Evolutionary conservation across 2,797 vertebrate genomes (phyloP).

Genomic region (Clamator glandarius): DNA sequence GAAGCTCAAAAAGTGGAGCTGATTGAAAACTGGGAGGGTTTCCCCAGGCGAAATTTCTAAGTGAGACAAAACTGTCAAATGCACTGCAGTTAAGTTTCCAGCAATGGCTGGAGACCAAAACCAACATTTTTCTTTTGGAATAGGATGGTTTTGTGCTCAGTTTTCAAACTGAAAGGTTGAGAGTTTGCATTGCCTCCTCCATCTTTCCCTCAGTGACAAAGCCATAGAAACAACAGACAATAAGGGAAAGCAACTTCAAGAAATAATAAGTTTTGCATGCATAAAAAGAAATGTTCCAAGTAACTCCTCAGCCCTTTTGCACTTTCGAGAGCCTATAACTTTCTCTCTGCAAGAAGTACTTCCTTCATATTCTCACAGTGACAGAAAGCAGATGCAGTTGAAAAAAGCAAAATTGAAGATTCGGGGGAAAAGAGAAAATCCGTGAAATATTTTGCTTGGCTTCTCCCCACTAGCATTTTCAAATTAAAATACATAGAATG

Average conservation of each 20-base stretch:
- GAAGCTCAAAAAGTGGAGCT: not conserved
- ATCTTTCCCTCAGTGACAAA: not conserved
- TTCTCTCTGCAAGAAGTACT: not conserved
- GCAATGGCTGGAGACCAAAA: slow-evolving; percentile 2
- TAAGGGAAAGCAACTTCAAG: not conserved
- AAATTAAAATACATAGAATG: not conserved
- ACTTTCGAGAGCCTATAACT: not conserved
- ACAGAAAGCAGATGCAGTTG: not conserved
- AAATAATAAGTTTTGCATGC: not conserved
- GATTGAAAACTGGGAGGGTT: slow-evolving; percentile 8
- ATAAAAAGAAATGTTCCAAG: not conserved
- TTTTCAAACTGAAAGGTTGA: not conserved
- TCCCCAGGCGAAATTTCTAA: slow-evolving; percentile 17
- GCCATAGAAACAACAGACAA: not conserved
- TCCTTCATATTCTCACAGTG: not conserved
- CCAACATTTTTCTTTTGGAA: not conserved
- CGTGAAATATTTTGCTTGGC: not conserved
- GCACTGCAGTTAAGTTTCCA: not conserved
- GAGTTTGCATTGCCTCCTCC: not conserved
- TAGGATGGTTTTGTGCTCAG: not conserved
- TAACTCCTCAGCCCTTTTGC: not conserved
- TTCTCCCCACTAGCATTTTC: not conserved
- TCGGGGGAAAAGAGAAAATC: not conserved
- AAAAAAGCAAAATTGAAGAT: not conserved
- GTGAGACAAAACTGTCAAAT: slow-evolving; percentile 29